Percentiles rank a stretch among this genome's conserved stretches.
Conservation (phyloP, 2,113 vertebrate species). For the Lophotis ruficrista region DNA sequence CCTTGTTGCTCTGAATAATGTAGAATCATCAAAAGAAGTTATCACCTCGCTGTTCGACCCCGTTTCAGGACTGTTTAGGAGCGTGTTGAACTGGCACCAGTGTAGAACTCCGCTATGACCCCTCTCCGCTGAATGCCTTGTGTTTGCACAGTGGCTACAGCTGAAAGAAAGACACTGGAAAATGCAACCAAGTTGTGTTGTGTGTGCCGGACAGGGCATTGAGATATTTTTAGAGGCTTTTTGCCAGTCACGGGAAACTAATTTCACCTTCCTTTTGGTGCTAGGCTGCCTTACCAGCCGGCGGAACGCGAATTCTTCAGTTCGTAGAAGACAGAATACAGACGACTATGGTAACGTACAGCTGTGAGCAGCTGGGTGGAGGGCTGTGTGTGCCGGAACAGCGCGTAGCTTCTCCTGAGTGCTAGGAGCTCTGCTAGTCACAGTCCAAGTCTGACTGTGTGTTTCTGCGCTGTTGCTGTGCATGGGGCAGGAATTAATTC, state of each 20-base stretch:
- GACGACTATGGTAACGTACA: conserved; percentile 80
- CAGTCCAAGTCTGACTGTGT: neutral
- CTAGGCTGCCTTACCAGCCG: conserved; percentile 61
- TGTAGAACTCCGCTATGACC: neutral
- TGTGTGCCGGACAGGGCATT: too few species aligned
- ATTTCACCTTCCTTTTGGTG: neutral
- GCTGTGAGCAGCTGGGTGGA: neutral
- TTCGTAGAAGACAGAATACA: conserved; percentile 81
- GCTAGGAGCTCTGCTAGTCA: neutral
- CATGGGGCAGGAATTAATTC: neutral
- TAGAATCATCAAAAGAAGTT: neutral
- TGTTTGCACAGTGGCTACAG: neutral
- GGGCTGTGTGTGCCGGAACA: neutral
- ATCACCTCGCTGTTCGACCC: neutral
- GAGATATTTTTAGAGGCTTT: neutral
- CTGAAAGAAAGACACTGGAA: neutral
- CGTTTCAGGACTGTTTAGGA: neutral
- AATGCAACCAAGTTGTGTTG: neutral
- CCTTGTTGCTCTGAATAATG: neutral
- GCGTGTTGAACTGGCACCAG: neutral
- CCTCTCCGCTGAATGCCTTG: neutral
- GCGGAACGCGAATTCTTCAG: conserved; percentile 71
- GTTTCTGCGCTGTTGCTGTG: neutral
- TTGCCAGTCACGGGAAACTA: neutral
- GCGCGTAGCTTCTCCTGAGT: neutral